These are phyloP conservation scores for Chrysochloris asiatica DNA, from an alignment of 2,113 vertebrate genomes.

Conservation along the genomic window DNA sequence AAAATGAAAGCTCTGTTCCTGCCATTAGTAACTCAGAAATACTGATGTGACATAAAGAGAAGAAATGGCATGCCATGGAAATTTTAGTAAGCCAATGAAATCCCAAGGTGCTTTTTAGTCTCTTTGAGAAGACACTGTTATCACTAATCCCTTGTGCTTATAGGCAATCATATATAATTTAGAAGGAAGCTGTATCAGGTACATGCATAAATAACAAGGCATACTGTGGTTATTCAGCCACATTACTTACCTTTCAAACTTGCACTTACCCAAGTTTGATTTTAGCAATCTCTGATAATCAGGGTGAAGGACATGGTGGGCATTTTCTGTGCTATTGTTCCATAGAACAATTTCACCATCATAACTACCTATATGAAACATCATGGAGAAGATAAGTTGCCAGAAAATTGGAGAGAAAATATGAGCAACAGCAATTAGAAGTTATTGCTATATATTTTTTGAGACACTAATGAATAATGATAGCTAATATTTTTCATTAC, in stretches of 20 bases:
- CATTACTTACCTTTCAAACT: not conserved
- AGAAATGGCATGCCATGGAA: slow-evolving; percentile 46
- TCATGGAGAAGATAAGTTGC: not conserved
- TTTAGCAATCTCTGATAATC: slow-evolving; percentile 60
- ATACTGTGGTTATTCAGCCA: not conserved
- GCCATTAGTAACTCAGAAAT: slow-evolving; percentile 74
- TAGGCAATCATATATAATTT: slow-evolving; percentile 71
- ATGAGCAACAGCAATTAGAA: not conserved
- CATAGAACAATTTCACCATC: slow-evolving; percentile 87
- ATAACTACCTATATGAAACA: slow-evolving; percentile 78
- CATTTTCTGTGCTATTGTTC: slow-evolving; percentile 87
- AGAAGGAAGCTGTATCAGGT: not conserved
- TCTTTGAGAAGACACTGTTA: slow-evolving; percentile 40
- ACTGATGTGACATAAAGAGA: slow-evolving; percentile 69
- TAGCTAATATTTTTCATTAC: not conserved
- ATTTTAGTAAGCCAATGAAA: slow-evolving; percentile 65
- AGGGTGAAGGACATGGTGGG: slow-evolving; percentile 79
- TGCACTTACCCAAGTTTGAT: slow-evolving; percentile 65
- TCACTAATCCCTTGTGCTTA: slow-evolving; percentile 58
- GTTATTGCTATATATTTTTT: not conserved
- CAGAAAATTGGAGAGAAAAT: slow-evolving; percentile 27
- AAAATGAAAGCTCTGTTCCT: slow-evolving; percentile 79
- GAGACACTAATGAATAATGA: not conserved
- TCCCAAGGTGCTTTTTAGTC: slow-evolving; percentile 75
- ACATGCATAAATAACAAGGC: not conserved